These are phyloP conservation scores for Actinernus sp. DNA, from an alignment of 92 coral and sea anemone genomes.

Conservation along the genomic window DNA sequence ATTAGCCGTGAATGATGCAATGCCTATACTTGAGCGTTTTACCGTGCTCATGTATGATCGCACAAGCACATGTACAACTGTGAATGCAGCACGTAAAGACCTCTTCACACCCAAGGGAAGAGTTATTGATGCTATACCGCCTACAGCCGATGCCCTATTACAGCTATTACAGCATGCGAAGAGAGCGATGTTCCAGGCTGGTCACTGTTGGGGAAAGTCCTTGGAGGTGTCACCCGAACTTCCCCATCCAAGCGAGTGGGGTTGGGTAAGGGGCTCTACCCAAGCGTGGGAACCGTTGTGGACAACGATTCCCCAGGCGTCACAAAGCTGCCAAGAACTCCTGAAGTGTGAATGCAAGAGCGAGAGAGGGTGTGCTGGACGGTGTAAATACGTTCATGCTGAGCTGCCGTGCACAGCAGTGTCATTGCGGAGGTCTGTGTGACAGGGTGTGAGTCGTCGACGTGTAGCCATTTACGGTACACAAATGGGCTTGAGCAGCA, in stretches of 20 bases:
- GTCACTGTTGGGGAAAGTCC: slow-evolving; percentile 33
- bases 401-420: slow-evolving; percentile 47
- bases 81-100: slow-evolving; percentile 55
- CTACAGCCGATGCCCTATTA: slow-evolving; percentile 48
- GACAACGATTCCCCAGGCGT: slow-evolving; percentile 49
- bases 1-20: background rate
- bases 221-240: slow-evolving; percentile 29
- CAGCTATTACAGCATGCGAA: slow-evolving; percentile 64
- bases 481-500: too few species aligned
- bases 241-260: slow-evolving; percentile 52
- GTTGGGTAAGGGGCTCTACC: slow-evolving; percentile 14
- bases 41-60: slow-evolving; percentile 40
- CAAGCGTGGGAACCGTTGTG: slow-evolving; percentile 3
- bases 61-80: slow-evolving; percentile 44
- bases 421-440: slow-evolving; percentile 39
- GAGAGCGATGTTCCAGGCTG: slow-evolving; percentile 41
- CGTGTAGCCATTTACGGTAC: too few species aligned
- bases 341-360: slow-evolving; percentile 50
- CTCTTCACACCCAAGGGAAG: slow-evolving; percentile 72
- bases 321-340: slow-evolving; percentile 56
- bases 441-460: too few species aligned
- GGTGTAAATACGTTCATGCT: slow-evolving; percentile 47
- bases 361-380: slow-evolving; percentile 46
- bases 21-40: slow-evolving; percentile 56
- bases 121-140: slow-evolving; percentile 54